phyloP scores from a whole-genome alignment of 2,888 invertebrate genomes.

The Eristalis arbustorum region DNA sequence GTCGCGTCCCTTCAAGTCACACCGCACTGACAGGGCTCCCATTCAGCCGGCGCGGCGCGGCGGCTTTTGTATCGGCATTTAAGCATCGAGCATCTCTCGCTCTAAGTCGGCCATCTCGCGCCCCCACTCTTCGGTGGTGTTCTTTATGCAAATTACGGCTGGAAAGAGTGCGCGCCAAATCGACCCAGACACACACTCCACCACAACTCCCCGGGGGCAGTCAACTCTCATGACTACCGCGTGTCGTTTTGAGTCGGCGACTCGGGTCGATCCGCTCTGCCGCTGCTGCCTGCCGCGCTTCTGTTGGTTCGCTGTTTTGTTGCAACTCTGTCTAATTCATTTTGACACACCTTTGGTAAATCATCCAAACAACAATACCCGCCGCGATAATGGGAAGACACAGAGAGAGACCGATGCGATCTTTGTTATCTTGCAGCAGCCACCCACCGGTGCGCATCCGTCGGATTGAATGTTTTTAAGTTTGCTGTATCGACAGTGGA shows the following conservation, averaged over 20 bases:
- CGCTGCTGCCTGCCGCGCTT: constrained; percentile 2
- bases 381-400: constrained; percentile 7
- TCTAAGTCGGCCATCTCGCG: neutral
- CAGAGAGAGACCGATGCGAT: neutral
- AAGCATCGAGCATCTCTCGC: neutral
- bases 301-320: constrained; percentile 33
- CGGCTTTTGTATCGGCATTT: neutral
- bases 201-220: constrained; percentile 52
- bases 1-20: neutral
- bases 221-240: constrained; percentile 59
- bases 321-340: constrained; percentile 61
- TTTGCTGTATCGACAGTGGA: neutral
- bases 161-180: constrained; percentile 28
- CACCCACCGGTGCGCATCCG: constrained; percentile 39
- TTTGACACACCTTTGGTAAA: constrained; percentile 65
- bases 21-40: neutral
- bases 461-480: constrained; percentile 11
- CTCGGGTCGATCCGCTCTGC: constrained; percentile 9
- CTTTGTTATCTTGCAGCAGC: constrained; percentile 1
- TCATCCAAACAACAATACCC: constrained; percentile 60
- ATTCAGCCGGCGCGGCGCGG: no score
- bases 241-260: neutral
- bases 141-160: constrained; percentile 37
- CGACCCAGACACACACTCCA: constrained; percentile 47
- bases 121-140: neutral